Evolutionary conservation across 2,888 invertebrate genomes (phyloP), one percentile per base, ranked within the genome.

Genomic region (Scotopteryx bipunctaria): DNA sequence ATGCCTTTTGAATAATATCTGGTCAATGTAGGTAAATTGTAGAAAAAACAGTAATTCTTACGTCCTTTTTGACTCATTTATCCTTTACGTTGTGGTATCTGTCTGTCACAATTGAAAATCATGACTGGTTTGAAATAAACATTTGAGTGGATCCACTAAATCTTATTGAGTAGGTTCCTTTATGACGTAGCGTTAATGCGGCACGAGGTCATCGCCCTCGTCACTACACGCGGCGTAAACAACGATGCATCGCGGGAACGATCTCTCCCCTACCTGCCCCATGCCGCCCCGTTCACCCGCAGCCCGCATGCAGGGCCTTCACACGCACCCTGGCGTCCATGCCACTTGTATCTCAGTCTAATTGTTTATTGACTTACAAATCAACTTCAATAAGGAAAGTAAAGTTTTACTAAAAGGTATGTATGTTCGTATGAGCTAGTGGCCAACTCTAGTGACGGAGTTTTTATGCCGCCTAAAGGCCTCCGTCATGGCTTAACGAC

Each of bases 181-280:
- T 35, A 40, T 35, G 45, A 41, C 35, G 46, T 42, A 16, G 36
- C 17, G 17, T 32, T 29, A 32, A 32, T 53, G 53, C 38, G 33
- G 37, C 23, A 47, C 25, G 42, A 29, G 50, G 43, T 44, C 44
- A 50, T 33, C n/a, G 44, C 36, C 50, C 50, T 33, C 50, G 35
- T 15, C 8, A 6, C 16, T 35, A 42, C 38, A 44, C 38, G 40
- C 53, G 27, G 27, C 25, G 53, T 54, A 54, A 54, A 48, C 48
- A 53, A 40, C 38, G 43, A 38, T 54, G 40, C 48, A 48, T 13
- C 49, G 41, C 31, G 32, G 31, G 52, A 37, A 33, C 29, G 21
- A 31, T 9, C 23, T 13, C 33, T 32, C 37, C 42, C 53, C 42
- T 53, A 38, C 52, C 51, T 45, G 40, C 40, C n/a, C n/a, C n/a